phyloP scores from a whole-genome alignment of 53 echinoderm and acorn worm genomes.

The Apostichopus leukothele region DNA sequence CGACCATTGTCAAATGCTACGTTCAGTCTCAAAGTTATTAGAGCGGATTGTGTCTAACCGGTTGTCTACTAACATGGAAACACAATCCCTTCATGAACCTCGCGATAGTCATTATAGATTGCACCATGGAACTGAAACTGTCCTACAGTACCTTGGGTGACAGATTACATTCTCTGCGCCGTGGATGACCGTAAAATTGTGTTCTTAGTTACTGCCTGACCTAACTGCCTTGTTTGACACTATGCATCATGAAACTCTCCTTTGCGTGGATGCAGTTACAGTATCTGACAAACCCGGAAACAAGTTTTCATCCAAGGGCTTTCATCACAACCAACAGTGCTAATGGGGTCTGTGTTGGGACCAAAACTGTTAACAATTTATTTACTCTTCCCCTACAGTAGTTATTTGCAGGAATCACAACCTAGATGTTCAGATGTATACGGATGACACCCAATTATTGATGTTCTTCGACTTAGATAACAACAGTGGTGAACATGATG shows the following conservation, averaged over 20 bases:
- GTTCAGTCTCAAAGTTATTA: not conserved
- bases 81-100: not conserved
- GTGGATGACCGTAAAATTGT: not conserved
- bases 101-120: not conserved
- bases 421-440: too few relatives aligned
- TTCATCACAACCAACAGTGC: too few relatives aligned
- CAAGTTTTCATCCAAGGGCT: too few relatives aligned
- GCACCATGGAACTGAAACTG: constrained; percentile 21
- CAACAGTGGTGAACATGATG: too few relatives aligned
- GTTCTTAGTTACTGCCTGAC: not conserved
- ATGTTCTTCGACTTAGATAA: too few relatives aligned
- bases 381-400: too few relatives aligned
- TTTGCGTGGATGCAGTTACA: not conserved
- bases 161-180: not conserved
- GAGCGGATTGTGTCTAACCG: constrained; percentile 1
- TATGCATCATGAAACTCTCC: not conserved
- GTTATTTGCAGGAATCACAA: too few relatives aligned
- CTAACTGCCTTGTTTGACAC: not conserved
- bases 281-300: too few relatives aligned
- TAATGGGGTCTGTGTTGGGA: too few relatives aligned
- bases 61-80: not conserved
- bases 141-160: not conserved
- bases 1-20: constrained; percentile 6
- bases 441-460: too few relatives aligned
- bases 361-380: too few relatives aligned